phyloP scores from a whole-genome alignment of 2,113 vertebrate species.

The Pluvialis apricaria region DNA sequence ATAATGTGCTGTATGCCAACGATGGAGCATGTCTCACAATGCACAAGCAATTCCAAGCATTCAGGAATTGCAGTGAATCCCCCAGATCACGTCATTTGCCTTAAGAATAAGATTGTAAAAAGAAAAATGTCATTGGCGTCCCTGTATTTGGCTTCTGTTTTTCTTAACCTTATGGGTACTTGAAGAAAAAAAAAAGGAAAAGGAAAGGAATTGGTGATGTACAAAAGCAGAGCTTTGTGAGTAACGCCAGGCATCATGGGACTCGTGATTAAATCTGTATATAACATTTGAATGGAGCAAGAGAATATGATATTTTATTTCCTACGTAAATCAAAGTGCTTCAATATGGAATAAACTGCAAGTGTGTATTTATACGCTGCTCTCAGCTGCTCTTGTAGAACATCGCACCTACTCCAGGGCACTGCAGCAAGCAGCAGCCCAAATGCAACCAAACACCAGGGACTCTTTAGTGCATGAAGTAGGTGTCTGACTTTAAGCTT shows the following conservation, averaged over 20 bases:
- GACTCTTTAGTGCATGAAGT: not conserved
- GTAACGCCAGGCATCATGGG: not conserved
- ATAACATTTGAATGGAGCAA: constrained; percentile 31
- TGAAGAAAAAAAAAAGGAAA: not conserved
- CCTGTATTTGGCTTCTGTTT: not conserved
- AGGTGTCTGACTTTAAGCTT: not conserved
- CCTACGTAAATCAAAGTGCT: constrained; percentile 30
- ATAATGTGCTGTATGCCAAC: accelerated
- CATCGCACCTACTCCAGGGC: not conserved
- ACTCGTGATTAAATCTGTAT: constrained; percentile 56
- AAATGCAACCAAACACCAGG: accelerated
- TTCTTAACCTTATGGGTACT: not conserved
- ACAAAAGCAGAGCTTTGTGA: constrained; percentile 4
- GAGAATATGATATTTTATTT: constrained; percentile 48
- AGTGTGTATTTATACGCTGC: not conserved
- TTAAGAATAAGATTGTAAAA: not conserved
- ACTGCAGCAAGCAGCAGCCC: not conserved
- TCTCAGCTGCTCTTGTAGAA: not conserved
- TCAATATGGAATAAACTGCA: not conserved
- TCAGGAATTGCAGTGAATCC: not conserved
- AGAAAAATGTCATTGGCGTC: not conserved
- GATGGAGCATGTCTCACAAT: not conserved
- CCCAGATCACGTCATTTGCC: not conserved
- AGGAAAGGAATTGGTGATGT: not conserved
- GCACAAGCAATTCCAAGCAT: not conserved